Evolutionary conservation across 37 sponge, comb jelly and placozoan species (phyloP), one percentile per base, ranked within the genome.

Genomic region (Beroe forskalii): DNA sequence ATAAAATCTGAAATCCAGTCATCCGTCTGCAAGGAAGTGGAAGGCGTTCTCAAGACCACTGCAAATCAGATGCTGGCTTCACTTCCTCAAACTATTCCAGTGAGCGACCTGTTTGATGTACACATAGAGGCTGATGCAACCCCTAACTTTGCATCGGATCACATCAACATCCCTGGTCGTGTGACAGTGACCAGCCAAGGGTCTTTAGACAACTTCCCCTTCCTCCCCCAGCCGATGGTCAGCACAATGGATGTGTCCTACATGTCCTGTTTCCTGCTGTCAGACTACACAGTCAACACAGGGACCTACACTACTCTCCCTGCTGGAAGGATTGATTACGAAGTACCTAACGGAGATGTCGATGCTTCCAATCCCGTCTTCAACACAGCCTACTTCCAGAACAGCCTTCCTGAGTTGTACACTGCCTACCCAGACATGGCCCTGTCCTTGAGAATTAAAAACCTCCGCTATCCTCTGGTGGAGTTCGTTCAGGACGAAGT

Each of bases 251-350:
- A 44, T 27, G 0, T 27, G 0, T 23, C 38, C 17, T 38, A 38
- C 48, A 80, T 80, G 86, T 43, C 28, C 27, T 80, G 86, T 31
- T 4, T 80, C 44, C 86, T 80, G 1, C 30, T 80, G 8, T 80
- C 86, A 12, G 86, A 80, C 55, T 80, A 80, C 55, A 80, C 86
- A 9, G 38, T 80, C 86, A 80, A 80, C 31, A 80, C 86, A 3
- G 86, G 38, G 28, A 80, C 38, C 55, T 80, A 44, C 55, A 37
- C 19, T 1, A 27, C 86, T 23, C 44, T 80, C 86, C 0, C 44
- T 1, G 86, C 86, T 23, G 86, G 86, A 3, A 40, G 19, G 55
- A 40, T 80, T 24, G 40, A 25, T 0, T 32, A 80, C 20, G 22
- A 35, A 6, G 55, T 43, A 1, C 86, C 86, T 28, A 80, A 42